Evolutionary conservation across 2,888 invertebrate genomes (phyloP).

Genomic region (Adelognathus sp.): DNA sequence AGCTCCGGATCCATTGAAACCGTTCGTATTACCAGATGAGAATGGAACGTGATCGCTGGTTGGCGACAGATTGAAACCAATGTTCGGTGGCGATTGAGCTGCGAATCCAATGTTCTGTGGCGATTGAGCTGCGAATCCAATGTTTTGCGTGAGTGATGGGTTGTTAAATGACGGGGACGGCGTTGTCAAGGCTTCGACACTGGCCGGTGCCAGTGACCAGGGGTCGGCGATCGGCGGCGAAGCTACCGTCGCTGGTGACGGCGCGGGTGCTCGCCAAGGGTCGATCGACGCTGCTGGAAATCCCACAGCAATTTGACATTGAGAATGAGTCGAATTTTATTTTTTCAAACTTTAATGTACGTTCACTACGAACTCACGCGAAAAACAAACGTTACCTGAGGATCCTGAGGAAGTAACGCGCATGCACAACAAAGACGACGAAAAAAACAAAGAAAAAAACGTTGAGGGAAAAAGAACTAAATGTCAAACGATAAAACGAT

Average conservation of each 20-base stretch:
- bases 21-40: conserved; percentile 72
- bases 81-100: conserved; percentile 73
- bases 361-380: too few relatives aligned
- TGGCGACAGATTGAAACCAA: conserved; percentile 74
- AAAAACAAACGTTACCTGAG: conserved; percentile 54
- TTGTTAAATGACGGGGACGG: conserved; percentile 72
- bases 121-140: conserved; percentile 72
- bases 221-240: conserved; percentile 80
- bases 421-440: conserved; percentile 48
- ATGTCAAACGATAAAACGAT: not conserved
- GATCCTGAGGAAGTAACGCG: conserved; percentile 59
- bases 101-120: conserved; percentile 74
- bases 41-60: conserved; percentile 66
- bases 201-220: conserved; percentile 82
- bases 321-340: conserved; percentile 3
- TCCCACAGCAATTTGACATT: conserved; percentile 46
- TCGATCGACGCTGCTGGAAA: conserved; percentile 76
- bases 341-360: too few relatives aligned
- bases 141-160: conserved; percentile 70
- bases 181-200: conserved; percentile 66
- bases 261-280: conserved; percentile 74
- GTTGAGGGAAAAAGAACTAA: not conserved
- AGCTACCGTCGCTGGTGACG: conserved; percentile 68
- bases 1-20: conserved; percentile 74
- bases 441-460: conserved; percentile 23